Conservation (phyloP, 1,140 invertebrate species). For the Drosophila nikananu region DNA sequence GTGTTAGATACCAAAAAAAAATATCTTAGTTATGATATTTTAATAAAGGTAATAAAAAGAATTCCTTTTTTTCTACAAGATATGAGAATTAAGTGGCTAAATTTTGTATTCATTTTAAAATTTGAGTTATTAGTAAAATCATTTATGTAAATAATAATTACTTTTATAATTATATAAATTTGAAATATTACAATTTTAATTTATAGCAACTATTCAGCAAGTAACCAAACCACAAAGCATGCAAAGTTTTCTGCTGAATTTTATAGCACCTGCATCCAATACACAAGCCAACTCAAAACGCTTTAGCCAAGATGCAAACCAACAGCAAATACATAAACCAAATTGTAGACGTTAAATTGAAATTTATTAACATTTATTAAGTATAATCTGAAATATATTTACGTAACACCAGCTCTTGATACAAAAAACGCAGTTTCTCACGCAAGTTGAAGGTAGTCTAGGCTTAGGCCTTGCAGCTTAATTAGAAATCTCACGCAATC, state of each 20-base stretch:
- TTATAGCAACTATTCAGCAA: neutral
- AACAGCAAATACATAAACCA: neutral
- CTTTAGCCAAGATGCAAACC: neutral
- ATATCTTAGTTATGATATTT: neutral
- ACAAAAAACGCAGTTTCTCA: slow-evolving; percentile 15
- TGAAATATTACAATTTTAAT: too few relatives aligned
- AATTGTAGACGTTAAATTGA: neutral
- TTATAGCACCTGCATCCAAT: neutral
- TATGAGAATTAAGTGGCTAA: neutral
- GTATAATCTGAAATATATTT: neutral
- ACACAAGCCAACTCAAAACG: neutral
- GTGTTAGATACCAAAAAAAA: neutral
- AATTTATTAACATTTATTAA: neutral
- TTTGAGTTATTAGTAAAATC: too few relatives aligned
- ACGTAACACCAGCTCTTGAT: neutral
- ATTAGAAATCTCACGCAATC: slow-evolving; percentile 60
- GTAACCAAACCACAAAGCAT: neutral
- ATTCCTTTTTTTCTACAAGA: neutral
- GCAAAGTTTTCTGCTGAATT: neutral
- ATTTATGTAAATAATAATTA: too few relatives aligned
- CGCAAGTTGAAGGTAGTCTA: slow-evolving; percentile 8
- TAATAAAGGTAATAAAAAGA: neutral
- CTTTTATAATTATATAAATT: too few relatives aligned
- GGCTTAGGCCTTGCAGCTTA: slow-evolving; percentile 16
- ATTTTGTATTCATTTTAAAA: neutral